phyloP scores from a whole-genome alignment of 2,888 invertebrate genomes.

The Pelosia muscerda region DNA sequence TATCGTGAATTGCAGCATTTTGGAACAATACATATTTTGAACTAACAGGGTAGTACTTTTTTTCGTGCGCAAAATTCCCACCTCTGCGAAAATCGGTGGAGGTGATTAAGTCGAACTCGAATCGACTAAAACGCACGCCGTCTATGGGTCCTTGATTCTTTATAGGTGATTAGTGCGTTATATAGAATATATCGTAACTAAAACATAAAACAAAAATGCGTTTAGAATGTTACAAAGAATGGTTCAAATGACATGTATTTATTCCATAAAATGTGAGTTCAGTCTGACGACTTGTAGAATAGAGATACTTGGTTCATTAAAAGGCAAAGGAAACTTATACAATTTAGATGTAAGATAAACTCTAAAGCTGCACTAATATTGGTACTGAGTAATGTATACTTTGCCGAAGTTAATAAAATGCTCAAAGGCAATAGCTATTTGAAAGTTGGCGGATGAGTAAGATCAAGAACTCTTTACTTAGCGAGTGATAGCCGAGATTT shows the following conservation, averaged over 20 bases:
- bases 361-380: conserved; percentile 28
- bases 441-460: conserved; percentile 21
- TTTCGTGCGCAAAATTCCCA: no score
- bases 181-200: conserved; percentile 38
- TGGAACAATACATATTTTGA: not conserved
- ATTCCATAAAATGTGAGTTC: not conserved
- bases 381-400: conserved; percentile 28
- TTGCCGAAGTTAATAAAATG: conserved; percentile 28
- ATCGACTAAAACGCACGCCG: no score
- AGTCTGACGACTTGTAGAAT: conserved; percentile 15
- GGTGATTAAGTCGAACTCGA: no score
- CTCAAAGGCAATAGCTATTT: conserved; percentile 25
- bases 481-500: conserved; percentile 23
- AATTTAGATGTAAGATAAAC: conserved; percentile 24
- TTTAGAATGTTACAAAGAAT: conserved; percentile 19
- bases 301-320: conserved; percentile 21
- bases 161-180: not conserved
- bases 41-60: not conserved
- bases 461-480: conserved; percentile 26
- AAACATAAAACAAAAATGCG: conserved; percentile 44
- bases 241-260: not conserved
- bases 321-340: conserved; percentile 23
- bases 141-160: no score
- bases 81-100: no score
- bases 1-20: conserved; percentile 39